phyloP scores from a whole-genome alignment of 2,888 invertebrate genomes.

The Tholera decimalis region DNA sequence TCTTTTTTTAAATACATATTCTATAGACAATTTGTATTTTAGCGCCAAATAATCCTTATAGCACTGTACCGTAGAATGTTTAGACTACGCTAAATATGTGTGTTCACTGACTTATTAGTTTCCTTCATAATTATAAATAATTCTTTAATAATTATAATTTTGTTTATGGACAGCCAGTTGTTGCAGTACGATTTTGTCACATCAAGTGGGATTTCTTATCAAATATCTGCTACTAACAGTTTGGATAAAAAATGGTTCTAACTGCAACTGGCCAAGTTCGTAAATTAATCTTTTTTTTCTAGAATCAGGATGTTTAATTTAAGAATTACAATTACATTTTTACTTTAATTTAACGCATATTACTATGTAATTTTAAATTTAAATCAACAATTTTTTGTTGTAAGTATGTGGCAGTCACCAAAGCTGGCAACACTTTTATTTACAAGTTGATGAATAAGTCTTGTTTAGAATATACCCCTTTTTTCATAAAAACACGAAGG shows the following conservation, averaged over 20 bases:
- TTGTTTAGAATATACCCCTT: background rate
- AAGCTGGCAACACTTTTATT: constrained; percentile 5
- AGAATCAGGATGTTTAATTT: constrained; percentile 32
- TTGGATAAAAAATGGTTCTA: background rate
- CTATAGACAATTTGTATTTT: background rate
- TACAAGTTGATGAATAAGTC: background rate
- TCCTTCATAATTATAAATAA: constrained; percentile 38
- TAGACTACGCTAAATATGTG: constrained; percentile 60
- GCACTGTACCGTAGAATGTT: constrained; percentile 53
- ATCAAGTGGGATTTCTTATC: background rate
- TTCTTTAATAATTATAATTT: constrained; percentile 33
- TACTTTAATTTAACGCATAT: constrained; percentile 17
- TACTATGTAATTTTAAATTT: constrained; percentile 14
- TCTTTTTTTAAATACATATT: background rate
- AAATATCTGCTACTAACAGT: background rate
- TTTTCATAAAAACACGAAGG: background rate
- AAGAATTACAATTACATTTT: constrained; percentile 10
- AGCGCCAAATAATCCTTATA: background rate
- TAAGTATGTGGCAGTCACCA: constrained; percentile 3
- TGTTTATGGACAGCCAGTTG: constrained; percentile 1
- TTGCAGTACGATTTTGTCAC: constrained; percentile 1
- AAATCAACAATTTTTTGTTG: background rate
- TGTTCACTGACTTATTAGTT: constrained; percentile 61
- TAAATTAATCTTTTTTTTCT: constrained; percentile 23
- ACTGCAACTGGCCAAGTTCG: background rate